Evolutionary conservation across 2,113 vertebrate genomes (phyloP), one percentile per base, ranked within the genome.

Genomic region (Mastomys coucha): DNA sequence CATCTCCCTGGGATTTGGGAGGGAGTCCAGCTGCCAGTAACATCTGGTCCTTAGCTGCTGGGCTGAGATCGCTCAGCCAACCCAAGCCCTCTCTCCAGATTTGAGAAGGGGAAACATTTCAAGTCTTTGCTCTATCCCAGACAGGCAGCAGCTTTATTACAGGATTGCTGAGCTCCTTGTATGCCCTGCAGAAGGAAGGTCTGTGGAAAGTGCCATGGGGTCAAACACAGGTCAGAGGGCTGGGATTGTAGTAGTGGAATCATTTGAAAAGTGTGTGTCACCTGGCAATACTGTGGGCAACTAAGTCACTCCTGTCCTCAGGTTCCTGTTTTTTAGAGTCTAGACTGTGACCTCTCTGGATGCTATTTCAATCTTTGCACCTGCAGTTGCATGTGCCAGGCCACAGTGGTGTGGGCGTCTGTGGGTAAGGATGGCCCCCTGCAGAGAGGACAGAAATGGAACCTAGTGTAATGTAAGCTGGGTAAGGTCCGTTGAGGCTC

Each of bases 161-260:
- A 45, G 72, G 31, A 20, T n/a, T n/a, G 42, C 31, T 10, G 22
- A 45, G 24, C 14, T 20, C 77, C 78, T 49, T 6, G 0, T 42
- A 33, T 33, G 11, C 3, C 22, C 45, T 33, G 53, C 3, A 65
- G 70, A 39, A 31, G 6, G 2, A 39, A 72, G 65, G 19, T 9
- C 3, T 11, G 0, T 26, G 60, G 77, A 53, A 16, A 82, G 58
- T 42, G 6, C 12, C 7, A 20, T 9, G 9, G 31, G 3, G 14
- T 8, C 8, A 19, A 58, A 53, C 53, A 6, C n/a, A 1, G 45
- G 69, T 36, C 36, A 72, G 91, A n/a, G 31, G 72, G 10, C 28
- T 11, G 0, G 6, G 11, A 22, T 11, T 8, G 1, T 33, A n/a
- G 53, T 39, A 42, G 8, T 17, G 2, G 42, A 16, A 31, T 7